phyloP scores from a whole-genome alignment of 2,113 vertebrate species.

The Poecilia latipinna region DNA sequence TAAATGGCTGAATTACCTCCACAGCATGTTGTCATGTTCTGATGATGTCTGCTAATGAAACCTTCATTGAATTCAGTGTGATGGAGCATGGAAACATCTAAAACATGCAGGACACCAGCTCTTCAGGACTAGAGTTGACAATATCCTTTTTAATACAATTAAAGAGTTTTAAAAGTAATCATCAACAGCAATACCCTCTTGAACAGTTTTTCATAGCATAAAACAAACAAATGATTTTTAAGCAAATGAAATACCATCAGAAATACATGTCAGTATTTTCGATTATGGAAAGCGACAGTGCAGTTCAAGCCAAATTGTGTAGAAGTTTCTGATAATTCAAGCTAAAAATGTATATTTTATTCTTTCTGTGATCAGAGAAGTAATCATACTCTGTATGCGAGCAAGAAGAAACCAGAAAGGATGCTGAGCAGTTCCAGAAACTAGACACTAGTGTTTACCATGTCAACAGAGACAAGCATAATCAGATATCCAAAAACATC shows the following conservation, averaged over 20 bases:
- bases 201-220: neutral
- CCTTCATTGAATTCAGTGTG: neutral
- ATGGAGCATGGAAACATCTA: too few species aligned
- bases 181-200: neutral
- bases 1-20: neutral
- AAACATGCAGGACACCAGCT: neutral
- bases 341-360: neutral
- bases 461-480: neutral
- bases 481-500: constrained; percentile 4
- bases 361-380: neutral
- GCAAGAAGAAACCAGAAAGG: neutral
- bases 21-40: neutral
- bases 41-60: neutral
- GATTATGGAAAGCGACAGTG: neutral
- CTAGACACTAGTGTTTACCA: neutral
- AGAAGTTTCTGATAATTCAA: neutral
- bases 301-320: neutral
- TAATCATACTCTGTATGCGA: neutral
- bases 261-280: neutral
- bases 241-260: neutral
- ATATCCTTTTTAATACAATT: neutral
- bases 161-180: neutral
- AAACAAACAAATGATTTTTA: neutral
- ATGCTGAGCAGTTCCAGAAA: neutral
- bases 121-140: too few species aligned